These are phyloP conservation scores for Leptodon cayanensis DNA, from an alignment of 2,797 vertebrate species.

Conservation along the genomic window DNA sequence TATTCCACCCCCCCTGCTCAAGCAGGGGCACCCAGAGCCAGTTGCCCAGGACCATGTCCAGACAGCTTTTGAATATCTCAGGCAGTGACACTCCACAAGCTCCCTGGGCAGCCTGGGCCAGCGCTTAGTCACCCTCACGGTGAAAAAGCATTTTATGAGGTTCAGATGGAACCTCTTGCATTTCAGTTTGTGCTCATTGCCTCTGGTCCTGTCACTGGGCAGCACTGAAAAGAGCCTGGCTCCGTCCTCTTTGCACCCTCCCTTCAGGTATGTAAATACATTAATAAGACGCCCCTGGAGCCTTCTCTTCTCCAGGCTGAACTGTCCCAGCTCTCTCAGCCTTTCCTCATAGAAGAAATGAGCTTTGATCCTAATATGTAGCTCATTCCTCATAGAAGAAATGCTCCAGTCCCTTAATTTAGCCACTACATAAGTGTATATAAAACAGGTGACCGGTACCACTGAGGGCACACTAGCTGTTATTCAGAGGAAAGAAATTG, in stretches of 20 bases:
- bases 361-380: no score
- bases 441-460: background rate
- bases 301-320: background rate
- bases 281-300: background rate
- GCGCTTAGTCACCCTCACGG: background rate
- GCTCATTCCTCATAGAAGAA: background rate
- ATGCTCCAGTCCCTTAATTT: background rate
- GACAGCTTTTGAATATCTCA: background rate
- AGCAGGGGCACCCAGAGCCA: background rate
- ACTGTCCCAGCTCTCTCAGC: background rate
- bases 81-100: background rate
- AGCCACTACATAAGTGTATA: background rate
- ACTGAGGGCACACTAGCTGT: background rate
- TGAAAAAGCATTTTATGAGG: background rate
- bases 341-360: background rate
- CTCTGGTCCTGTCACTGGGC: background rate
- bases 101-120: background rate
- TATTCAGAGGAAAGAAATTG: background rate
- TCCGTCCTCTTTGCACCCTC: no score
- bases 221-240: no score
- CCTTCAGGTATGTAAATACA: background rate
- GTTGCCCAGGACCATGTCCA: background rate
- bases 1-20: no score
- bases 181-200: background rate
- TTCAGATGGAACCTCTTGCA: rapidly evolving